phyloP scores from a whole-genome alignment of 2,113 vertebrate species.

The Boulengeromyrus knoepffleri region DNA sequence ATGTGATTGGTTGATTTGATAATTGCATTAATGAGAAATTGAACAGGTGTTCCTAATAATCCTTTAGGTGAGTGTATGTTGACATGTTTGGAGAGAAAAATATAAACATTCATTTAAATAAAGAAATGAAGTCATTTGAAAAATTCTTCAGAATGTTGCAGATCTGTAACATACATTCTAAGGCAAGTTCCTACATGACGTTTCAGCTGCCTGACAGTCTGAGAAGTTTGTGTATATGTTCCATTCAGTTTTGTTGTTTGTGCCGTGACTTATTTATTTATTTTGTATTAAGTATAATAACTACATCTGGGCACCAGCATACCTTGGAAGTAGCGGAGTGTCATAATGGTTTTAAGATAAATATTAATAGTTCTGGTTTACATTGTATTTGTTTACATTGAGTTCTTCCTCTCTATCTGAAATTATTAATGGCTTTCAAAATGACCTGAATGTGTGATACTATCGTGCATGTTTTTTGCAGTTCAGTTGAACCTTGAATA shows the following conservation, averaged over 20 bases:
- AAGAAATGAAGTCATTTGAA: neutral
- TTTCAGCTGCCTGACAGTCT: neutral
- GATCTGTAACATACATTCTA: neutral
- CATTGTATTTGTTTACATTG: neutral
- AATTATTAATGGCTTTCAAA: neutral
- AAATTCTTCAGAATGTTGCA: neutral
- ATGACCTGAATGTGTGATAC: neutral
- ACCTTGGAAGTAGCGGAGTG: neutral
- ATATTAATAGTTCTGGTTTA: neutral
- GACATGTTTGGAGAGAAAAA: neutral
- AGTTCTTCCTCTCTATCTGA: neutral
- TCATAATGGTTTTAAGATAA: neutral
- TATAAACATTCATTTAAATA: neutral
- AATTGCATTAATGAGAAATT: too few relatives aligned
- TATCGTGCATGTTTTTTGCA: neutral
- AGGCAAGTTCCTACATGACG: neutral
- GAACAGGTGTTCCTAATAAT: too few relatives aligned
- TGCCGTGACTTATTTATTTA: neutral
- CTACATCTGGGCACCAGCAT: neutral
- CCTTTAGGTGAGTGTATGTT: neutral
- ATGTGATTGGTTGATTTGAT: too few relatives aligned
- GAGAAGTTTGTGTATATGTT: neutral
- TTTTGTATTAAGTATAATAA: neutral
- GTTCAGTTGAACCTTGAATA: slow-evolving; percentile 1
- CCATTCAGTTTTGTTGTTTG: neutral